Percentiles rank a stretch among this genome's conserved stretches.
phyloP scores from a whole-genome alignment of 2,888 invertebrate genomes.

The Spicauda simplicius region DNA sequence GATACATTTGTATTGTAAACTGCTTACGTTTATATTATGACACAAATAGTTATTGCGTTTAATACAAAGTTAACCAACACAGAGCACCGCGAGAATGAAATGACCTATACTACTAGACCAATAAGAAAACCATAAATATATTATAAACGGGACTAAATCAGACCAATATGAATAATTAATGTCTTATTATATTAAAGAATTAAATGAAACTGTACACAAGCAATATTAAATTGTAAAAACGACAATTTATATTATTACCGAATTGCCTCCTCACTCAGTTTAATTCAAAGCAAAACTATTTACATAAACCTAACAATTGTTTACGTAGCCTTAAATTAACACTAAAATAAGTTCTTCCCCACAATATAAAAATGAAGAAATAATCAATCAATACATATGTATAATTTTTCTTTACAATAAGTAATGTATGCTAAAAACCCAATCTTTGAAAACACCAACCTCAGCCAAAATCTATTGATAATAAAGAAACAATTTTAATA shows the following conservation, averaged over 20 bases:
- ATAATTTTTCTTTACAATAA: slow-evolving; percentile 60
- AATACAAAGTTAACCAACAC: background rate
- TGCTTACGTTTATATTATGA: background rate
- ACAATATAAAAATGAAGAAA: slow-evolving; percentile 52
- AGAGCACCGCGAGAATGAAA: background rate
- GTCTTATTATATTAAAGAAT: slow-evolving; percentile 30
- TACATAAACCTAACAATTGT: slow-evolving; percentile 70
- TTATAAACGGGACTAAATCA: slow-evolving; percentile 9
- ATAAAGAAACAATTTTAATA: slow-evolving; percentile 48
- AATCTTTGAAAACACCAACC: slow-evolving; percentile 50
- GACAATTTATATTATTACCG: slow-evolving; percentile 52
- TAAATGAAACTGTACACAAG: slow-evolving; percentile 43
- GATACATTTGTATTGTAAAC: background rate
- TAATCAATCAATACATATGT: slow-evolving; percentile 60
- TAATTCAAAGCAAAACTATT: slow-evolving; percentile 69
- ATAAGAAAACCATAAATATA: slow-evolving; percentile 12
- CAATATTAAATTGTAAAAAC: slow-evolving; percentile 42
- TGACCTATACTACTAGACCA: background rate
- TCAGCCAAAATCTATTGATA: slow-evolving; percentile 48
- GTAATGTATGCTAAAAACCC: slow-evolving; percentile 56
- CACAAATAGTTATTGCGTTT: background rate
- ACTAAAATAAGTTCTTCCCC: slow-evolving; percentile 55
- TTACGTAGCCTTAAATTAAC: slow-evolving; percentile 61
- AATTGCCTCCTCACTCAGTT: slow-evolving; percentile 49
- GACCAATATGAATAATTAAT: slow-evolving; percentile 10